Evolutionary conservation across 2,888 invertebrate genomes (phyloP), one percentile per base, ranked within the genome.

Genomic region (Cistogaster globosa): DNA sequence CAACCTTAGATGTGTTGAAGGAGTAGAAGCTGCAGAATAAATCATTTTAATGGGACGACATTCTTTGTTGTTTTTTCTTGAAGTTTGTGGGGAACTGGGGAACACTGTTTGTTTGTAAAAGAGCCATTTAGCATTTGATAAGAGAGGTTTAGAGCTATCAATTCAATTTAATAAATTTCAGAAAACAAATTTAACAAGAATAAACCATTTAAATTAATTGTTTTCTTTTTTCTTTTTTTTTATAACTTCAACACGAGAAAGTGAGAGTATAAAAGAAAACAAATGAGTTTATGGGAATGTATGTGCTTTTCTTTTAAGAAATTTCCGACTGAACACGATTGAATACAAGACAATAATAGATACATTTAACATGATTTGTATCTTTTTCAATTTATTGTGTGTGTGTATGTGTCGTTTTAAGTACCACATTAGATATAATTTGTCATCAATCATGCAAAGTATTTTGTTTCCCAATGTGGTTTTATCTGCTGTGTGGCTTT

Each of bases 381-480:
- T 79, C 22, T 65, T 36, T 65, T 42, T 42, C 16, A 51, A 18
- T 58, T 22, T 51, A 45, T 76, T 45, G n/a, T 58, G 18, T 65
- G 32, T 45, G 36, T 65, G 32, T 51, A n/a, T 69, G 16, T 51
- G 8, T 57, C 26, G 5, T 20, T 60, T 60, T 63, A 48, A 51
- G 26, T 63, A 58, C 69, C 75, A 76, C 72, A 77, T 74, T 75
- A 74, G 78, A 78, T 38, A 65, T 72, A 85, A 87, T 86, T 87
- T 88, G 86, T 87, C 87, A 87, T 88, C 86, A 84, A 86, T 87
- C 86, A 87, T 83, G 83, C 71, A 86, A 81, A 72, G 79, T 85
- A 69, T 26, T 26, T 26, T 85, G 82, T 82, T 75, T 76, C 78
- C 79, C 74, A 71, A 82, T 84, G 78, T 79, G 72, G 78, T 77